A percentile compares a stretch with the other conserved stretches of the same genome.
Evolutionary conservation across 35 echinoderm and acorn worm genomes (phyloP).

Genomic region (Holothuria glaberrima): DNA sequence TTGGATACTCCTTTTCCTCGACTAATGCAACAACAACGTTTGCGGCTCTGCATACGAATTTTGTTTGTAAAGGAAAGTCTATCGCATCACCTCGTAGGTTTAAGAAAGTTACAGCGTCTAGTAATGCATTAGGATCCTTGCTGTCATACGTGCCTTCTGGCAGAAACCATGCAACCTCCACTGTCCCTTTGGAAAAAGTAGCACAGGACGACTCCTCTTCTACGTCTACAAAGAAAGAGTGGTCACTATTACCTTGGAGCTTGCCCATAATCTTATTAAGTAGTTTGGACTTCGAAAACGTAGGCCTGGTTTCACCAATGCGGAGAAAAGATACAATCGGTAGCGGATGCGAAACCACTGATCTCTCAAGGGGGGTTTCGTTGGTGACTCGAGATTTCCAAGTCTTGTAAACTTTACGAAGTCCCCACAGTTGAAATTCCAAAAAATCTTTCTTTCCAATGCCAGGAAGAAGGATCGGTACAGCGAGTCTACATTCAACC

Average conservation of each 20-base stretch:
- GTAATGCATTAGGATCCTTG: not conserved
- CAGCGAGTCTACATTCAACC: slow-evolving; percentile 20
- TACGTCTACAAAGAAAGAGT: slow-evolving; percentile 29
- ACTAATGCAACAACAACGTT: not conserved
- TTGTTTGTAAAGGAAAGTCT: not conserved
- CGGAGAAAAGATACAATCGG: slow-evolving; percentile 25
- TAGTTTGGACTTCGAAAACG: slow-evolving; percentile 34
- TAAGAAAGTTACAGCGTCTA: not conserved
- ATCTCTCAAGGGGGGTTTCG: slow-evolving; percentile 16
- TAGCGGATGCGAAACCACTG: not conserved
- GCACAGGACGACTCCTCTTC: slow-evolving; percentile 9
- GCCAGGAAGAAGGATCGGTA: slow-evolving; percentile 33
- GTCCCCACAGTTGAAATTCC: slow-evolving; percentile 7
- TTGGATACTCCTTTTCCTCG: not conserved
- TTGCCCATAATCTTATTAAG: slow-evolving; percentile 47
- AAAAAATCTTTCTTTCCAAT: not conserved
- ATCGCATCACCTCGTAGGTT: slow-evolving; percentile 17
- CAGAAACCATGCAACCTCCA: slow-evolving; percentile 41
- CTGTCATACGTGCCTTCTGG: not conserved
- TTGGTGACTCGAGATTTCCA: no score
- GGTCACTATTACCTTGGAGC: slow-evolving; percentile 51
- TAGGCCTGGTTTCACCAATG: not conserved
- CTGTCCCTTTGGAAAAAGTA: slow-evolving; percentile 20
- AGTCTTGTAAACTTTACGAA: slow-evolving; percentile 32
- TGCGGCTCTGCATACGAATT: not conserved